Conservation (phyloP, 2,113 vertebrate genomes). For the Vulpes lagopus region DNA sequence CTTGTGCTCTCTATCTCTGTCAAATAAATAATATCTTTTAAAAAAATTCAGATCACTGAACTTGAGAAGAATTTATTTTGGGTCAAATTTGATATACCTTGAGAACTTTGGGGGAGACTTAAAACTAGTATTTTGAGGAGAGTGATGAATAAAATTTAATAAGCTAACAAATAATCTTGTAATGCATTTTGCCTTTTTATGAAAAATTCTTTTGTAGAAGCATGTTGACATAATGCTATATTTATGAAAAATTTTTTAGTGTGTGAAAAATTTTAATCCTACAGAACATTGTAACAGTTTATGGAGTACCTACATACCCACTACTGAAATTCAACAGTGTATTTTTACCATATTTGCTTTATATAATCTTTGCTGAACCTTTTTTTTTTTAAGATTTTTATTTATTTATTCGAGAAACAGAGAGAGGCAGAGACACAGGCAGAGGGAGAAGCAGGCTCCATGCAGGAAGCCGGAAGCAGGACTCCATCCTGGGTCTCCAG, state of each 20-base stretch:
- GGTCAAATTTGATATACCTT: slow-evolving; percentile 29
- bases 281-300: not conserved
- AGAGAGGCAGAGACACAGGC: too few species aligned
- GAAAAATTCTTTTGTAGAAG: not conserved
- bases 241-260: not conserved
- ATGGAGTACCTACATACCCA: not conserved
- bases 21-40: too few species aligned
- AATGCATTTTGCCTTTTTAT: not conserved
- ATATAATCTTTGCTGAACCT: not conserved
- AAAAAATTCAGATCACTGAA: not conserved
- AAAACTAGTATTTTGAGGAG: not conserved
- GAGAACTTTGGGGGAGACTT: not conserved
- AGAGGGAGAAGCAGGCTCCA: too few species aligned
- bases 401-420: too few species aligned
- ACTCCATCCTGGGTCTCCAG: too few species aligned
- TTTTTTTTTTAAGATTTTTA: too few species aligned
- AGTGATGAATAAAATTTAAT: not conserved
- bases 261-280: slow-evolving; percentile 3
- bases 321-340: not conserved
- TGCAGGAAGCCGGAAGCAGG: too few species aligned
- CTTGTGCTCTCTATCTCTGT: too few species aligned
- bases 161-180: not conserved
- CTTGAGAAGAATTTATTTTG: not conserved
- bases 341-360: not conserved
- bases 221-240: not conserved